Evolutionary conservation across 2,888 invertebrate species (phyloP).

Genomic region (Patella caerulea): DNA sequence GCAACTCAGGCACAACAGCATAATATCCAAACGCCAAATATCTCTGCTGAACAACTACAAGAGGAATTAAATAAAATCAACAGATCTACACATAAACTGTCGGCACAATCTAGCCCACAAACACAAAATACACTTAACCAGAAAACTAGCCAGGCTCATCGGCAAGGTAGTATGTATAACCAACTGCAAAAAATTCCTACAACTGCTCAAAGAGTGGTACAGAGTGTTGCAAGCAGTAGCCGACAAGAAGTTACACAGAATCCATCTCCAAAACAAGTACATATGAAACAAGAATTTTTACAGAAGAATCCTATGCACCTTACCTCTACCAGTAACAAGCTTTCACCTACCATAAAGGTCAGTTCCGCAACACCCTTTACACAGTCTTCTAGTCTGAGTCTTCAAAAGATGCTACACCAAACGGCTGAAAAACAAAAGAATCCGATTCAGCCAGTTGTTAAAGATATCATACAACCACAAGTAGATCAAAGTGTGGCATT

Average conservation of each 20-base stretch:
- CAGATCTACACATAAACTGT: background rate
- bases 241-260: background rate
- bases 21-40: background rate
- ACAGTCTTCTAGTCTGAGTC: background rate
- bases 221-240: background rate
- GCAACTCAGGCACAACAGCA: background rate
- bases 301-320: background rate
- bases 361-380: no score
- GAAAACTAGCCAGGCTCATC: no score
- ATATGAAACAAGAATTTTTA: background rate
- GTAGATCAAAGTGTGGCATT: background rate
- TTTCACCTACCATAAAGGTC: background rate
- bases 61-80: constrained; percentile 4
- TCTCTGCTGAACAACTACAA: background rate
- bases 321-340: background rate
- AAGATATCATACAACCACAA: background rate
- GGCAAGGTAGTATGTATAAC: no score
- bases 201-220: background rate
- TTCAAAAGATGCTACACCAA: background rate
- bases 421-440: background rate
- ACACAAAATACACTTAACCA: background rate
- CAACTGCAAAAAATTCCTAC: background rate
- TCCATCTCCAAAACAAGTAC: background rate
- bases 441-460: background rate
- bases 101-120: background rate